phyloP scores from a whole-genome alignment of 2,113 vertebrate genomes.

The Balaeniceps rex region DNA sequence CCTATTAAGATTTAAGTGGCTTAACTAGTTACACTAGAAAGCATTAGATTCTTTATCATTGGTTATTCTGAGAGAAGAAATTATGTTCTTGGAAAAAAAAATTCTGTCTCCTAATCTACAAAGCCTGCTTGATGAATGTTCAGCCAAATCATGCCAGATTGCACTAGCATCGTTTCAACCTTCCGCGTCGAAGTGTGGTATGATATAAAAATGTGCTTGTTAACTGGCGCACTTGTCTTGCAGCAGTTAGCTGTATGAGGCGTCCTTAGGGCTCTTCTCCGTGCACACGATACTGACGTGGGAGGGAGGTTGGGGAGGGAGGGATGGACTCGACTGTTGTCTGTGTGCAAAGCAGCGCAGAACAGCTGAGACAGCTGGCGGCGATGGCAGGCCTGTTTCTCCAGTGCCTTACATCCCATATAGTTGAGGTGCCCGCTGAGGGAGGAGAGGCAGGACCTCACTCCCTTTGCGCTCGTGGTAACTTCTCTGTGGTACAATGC shows the following conservation, averaged over 20 bases:
- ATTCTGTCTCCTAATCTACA: background rate
- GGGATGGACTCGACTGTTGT: background rate
- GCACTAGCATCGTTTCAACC: background rate
- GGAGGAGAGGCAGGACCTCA: background rate
- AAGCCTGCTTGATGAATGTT: background rate
- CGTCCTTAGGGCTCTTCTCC: background rate
- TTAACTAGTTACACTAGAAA: background rate
- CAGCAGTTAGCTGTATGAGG: background rate
- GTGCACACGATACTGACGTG: fast-evolving
- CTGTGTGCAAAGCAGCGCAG: background rate
- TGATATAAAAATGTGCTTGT: background rate
- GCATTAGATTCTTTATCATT: background rate
- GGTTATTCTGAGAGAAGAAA: background rate
- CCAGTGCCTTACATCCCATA: background rate
- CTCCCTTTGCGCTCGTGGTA: background rate
- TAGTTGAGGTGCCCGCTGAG: background rate
- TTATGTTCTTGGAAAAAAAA: background rate
- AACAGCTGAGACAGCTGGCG: background rate
- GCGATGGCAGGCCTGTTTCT: background rate
- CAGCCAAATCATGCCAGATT: background rate
- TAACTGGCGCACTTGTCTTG: background rate
- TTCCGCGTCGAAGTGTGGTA: background rate
- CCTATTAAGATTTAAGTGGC: no score
- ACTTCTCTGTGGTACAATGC: background rate
- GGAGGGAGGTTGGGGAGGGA: background rate